A percentile compares a stretch with the other conserved stretches of the same genome.
These are phyloP conservation scores for Neosalanx taihuensis DNA, from an alignment of 2,797 vertebrate genomes.

Conservation along the genomic window DNA sequence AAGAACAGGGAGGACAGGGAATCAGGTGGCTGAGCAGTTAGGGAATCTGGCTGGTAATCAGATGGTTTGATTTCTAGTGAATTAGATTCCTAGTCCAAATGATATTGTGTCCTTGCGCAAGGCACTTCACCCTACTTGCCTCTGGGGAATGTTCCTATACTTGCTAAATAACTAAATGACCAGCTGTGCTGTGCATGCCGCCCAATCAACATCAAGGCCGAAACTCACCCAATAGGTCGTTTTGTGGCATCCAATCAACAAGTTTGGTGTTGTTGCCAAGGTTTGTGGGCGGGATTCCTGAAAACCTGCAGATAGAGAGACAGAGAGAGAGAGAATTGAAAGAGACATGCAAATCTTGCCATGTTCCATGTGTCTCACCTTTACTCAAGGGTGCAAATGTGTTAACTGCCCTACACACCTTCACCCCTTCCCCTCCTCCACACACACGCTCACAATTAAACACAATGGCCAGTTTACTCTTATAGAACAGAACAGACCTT, in stretches of 20 bases:
- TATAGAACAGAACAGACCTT: background rate
- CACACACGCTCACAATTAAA: background rate
- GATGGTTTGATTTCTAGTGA: no score
- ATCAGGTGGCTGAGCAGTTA: no score
- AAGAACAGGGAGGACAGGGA: no score
- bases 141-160: no score
- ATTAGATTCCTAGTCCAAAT: no score
- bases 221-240: conserved; percentile 92
- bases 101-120: no score
- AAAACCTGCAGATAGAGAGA: conserved; percentile 77
- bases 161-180: no score
- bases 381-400: background rate
- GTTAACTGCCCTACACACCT: background rate
- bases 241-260: conserved; percentile 98
- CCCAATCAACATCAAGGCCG: background rate
- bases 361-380: conserved; percentile 12
- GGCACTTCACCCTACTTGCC: no score
- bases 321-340: background rate
- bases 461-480: background rate
- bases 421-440: background rate
- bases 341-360: no score
- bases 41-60: no score
- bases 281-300: conserved; percentile 88
- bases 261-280: conserved; percentile 97
- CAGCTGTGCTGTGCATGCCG: no score